Percentiles rank a stretch among this genome's conserved stretches.
phyloP scores from a whole-genome alignment of 2,113 vertebrate species.

The Gobiocypris rarus region DNA sequence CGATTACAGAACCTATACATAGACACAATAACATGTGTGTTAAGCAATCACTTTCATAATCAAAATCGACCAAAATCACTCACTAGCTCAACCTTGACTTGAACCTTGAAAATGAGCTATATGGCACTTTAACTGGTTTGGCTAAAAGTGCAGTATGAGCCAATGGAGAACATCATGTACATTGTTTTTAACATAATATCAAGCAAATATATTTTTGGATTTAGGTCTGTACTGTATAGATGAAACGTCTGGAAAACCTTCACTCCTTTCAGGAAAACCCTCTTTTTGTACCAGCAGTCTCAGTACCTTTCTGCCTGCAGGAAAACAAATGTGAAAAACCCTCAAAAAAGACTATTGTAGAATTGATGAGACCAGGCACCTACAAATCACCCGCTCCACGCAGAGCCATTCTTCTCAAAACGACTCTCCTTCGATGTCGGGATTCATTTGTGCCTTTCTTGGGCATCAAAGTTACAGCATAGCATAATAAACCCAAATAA shows the following conservation, averaged over 20 bases:
- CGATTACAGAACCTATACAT: background rate
- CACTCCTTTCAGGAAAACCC: background rate
- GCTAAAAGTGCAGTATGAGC: background rate
- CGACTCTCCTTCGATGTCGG: background rate
- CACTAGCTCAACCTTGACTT: background rate
- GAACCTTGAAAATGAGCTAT: background rate
- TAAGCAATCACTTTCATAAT: background rate
- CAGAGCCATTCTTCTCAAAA: slow-evolving; percentile 7
- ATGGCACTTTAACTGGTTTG: background rate
- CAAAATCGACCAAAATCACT: background rate
- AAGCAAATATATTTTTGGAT: slow-evolving; percentile 6
- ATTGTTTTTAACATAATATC: background rate
- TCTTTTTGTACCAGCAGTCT: background rate
- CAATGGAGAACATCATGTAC: background rate
- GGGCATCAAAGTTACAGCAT: background rate
- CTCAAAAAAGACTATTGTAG: background rate
- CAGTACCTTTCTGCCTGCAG: background rate
- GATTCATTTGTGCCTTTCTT: background rate
- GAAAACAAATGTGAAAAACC: background rate
- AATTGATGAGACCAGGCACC: background rate
- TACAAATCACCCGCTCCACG: background rate
- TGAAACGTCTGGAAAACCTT: slow-evolving; percentile 7
- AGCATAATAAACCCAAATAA: background rate
- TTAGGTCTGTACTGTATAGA: background rate
- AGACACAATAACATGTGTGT: background rate